Conservation (phyloP, 2,888 invertebrate genomes). For the Eupithecia exiguata region DNA sequence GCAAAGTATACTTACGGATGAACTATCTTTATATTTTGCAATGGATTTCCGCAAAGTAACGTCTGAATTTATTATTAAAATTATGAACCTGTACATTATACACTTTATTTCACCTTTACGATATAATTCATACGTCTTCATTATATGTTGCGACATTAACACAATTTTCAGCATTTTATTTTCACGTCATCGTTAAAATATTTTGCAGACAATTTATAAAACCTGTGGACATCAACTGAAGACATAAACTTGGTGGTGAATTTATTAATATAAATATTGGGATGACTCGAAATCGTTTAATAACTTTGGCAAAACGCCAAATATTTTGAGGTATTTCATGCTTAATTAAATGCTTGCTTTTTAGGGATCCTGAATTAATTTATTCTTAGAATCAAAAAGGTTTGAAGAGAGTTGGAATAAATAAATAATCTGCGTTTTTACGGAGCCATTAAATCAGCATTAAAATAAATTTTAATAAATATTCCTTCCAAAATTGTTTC, state of each 20-base stretch:
- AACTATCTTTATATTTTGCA: too few species aligned
- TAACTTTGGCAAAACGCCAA: constrained; percentile 11
- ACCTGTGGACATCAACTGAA: neutral
- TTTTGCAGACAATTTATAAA: constrained; percentile 2
- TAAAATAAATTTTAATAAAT: neutral
- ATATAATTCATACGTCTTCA: neutral
- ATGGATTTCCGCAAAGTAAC: too few species aligned
- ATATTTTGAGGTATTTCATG: constrained; percentile 4
- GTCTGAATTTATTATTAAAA: too few species aligned
- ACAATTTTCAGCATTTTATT: neutral
- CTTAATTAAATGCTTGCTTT: neutral
- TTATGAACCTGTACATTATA: too few species aligned
- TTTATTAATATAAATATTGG: constrained; percentile 20
- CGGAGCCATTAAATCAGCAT: neutral
- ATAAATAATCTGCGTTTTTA: neutral
- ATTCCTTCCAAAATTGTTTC: too few species aligned
- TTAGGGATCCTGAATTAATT: neutral
- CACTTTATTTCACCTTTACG: neutral
- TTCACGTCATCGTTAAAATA: neutral
- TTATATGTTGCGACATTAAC: neutral
- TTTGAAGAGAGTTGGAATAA: neutral
- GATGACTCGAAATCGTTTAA: neutral
- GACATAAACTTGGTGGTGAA: too few species aligned
- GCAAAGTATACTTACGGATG: too few species aligned
- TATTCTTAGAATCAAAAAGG: neutral